Conservation (phyloP, 2,888 invertebrate genomes). For the Drosophila peninsularis region DNA sequence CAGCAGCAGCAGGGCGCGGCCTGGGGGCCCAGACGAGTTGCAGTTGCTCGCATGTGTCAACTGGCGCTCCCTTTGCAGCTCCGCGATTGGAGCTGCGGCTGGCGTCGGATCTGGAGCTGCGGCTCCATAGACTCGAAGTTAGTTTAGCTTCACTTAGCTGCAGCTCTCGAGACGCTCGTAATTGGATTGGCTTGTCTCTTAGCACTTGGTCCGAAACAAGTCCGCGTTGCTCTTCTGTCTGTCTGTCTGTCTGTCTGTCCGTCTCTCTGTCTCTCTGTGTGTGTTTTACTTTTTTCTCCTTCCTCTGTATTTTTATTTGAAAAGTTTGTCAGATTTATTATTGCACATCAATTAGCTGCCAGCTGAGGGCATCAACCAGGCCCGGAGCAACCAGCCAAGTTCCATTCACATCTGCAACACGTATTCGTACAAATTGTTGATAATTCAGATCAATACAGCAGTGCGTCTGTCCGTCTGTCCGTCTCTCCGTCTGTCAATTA, state of each 20-base stretch:
- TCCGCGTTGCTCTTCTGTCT: conserved; percentile 19
- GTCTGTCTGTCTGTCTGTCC: not conserved
- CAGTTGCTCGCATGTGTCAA: conserved; percentile 68
- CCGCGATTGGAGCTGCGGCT: conserved; percentile 11
- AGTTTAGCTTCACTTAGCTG: conserved; percentile 64
- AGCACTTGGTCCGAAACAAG: conserved; percentile 23
- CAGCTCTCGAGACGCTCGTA: conserved; percentile 42
- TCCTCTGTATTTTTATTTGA: conserved; percentile 11
- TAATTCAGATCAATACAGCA: conserved; percentile 69
- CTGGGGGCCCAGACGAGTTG: conserved; percentile 26
- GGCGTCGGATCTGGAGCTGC: conserved; percentile 10
- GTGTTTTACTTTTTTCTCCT: not conserved
- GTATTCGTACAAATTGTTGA: conserved; percentile 71
- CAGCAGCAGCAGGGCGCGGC: conserved; percentile 25
- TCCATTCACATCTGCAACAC: conserved; percentile 45
- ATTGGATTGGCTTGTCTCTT: conserved; percentile 55
- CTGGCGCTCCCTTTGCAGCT: conserved; percentile 49
- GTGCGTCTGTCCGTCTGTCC: conserved; percentile 7
- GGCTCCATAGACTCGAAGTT: conserved; percentile 32
- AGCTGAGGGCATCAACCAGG: conserved; percentile 28
- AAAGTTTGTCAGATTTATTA: conserved; percentile 67
- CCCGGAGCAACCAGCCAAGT: conserved; percentile 6
- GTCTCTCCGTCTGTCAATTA: conserved; percentile 63
- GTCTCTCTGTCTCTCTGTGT: not conserved
- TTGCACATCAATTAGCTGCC: conserved; percentile 70